Base-by-base conservation (phyloP, 2,797 vertebrate species). In the Siniperca scherzeri region DNA sequence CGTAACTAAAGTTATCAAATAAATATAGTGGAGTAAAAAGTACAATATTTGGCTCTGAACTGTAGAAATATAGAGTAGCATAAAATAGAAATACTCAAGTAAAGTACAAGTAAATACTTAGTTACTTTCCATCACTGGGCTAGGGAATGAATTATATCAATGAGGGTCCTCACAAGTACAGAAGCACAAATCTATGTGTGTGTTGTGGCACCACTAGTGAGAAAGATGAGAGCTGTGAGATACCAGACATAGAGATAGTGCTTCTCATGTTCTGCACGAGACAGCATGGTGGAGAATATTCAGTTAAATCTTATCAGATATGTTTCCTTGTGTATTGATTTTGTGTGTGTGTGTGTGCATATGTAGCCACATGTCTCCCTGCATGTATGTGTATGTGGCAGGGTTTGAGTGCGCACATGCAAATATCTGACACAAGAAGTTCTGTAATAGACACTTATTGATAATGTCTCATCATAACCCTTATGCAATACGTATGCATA, bases 301-400 rank as follows among this genome's bases (percentile, higher is more conserved):
- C 75, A 89, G 80, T 89, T 81, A 80, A 70, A 81, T 33, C 67
- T 78, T 71, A 89, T 88, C 83, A 75, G 85, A 83, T 90, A 5
- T 36, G 13, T 53, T 36, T 70, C 53, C 65, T 12, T 46, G 55
- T 69, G 55, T 16, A 61, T 73, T 9, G 25, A 13, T 14, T 50
- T 0, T 56, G 44, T 74, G 48, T 67, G 70, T 69, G 57, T 40
- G 10, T 48, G 36, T 40, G 66, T 64, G 10, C 25, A 44, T 10
- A 3, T 25, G 14, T 56, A 6, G 8, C 40, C 53, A 17, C 13
- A 27, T 62, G 5, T 60, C 61, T 53, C 30, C 19, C 25, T 16
- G 10, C 22, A 11, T 38, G 53, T 6, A 16, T 76, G 57, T 57
- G 50, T 36, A 27, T 14, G 60, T 27, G 27, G 13, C 22, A 55